These are phyloP conservation scores for Clamator glandarius DNA, from an alignment of 2,797 vertebrate genomes.

Conservation along the genomic window DNA sequence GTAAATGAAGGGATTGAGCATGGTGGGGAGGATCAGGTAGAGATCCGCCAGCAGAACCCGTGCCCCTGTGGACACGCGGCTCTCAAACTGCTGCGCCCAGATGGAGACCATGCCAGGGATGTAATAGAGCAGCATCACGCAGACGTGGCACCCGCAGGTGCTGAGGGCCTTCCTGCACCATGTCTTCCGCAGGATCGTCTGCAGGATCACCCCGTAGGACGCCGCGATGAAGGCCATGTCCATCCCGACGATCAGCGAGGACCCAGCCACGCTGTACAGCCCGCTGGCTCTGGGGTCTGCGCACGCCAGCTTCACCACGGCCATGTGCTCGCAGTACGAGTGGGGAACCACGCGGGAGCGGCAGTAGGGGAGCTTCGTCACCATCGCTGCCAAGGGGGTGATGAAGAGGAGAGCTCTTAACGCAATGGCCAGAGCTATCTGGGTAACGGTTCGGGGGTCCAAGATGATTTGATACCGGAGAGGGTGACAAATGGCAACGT, in stretches of 20 bases:
- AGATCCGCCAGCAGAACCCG: slow-evolving; percentile 18
- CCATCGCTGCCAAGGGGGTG: background rate
- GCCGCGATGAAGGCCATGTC: slow-evolving; percentile 29
- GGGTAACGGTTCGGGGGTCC: fast-evolving
- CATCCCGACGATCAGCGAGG: background rate
- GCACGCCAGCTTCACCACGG: slow-evolving; percentile 41
- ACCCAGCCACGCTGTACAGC: slow-evolving; percentile 11
- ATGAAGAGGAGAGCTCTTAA: background rate
- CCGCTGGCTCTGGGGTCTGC: slow-evolving; percentile 9
- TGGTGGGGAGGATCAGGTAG: background rate
- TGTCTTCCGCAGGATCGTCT: background rate
- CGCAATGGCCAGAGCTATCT: background rate
- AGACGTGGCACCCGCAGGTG: slow-evolving; percentile 66
- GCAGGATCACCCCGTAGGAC: slow-evolving; percentile 70
- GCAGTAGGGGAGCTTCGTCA: background rate
- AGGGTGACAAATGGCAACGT: background rate
- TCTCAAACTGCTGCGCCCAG: fast-evolving
- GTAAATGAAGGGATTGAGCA: slow-evolving; percentile 22
- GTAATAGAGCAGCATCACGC: slow-evolving; percentile 54
- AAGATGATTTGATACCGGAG: background rate
- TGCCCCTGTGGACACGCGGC: fast-evolving
- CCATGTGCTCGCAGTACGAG: slow-evolving; percentile 15
- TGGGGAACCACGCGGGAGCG: background rate
- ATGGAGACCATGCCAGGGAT: background rate
- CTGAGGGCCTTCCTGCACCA: slow-evolving; percentile 56